Percentiles rank a stretch among this genome's conserved stretches.
phyloP scores from a whole-genome alignment of 2,888 invertebrate species.

The Thecocarcelia acutangulata region DNA sequence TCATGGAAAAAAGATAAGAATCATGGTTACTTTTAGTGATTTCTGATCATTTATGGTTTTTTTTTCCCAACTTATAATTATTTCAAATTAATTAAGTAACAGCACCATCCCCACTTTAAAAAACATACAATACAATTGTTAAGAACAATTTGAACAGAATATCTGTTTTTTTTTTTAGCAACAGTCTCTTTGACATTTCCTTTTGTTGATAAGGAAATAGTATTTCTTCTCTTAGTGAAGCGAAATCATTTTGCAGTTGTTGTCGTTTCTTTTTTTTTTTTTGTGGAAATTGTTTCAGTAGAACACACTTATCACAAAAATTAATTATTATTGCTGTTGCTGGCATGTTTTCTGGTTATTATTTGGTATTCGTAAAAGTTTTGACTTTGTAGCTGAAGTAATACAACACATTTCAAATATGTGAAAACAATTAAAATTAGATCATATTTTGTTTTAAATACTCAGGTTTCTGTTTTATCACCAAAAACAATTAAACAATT shows the following conservation, averaged over 20 bases:
- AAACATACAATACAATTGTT: slow-evolving; percentile 4
- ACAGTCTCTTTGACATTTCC: slow-evolving; percentile 68
- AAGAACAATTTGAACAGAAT: slow-evolving; percentile 13
- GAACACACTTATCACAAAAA: slow-evolving; percentile 50
- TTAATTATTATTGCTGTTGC: slow-evolving; percentile 7
- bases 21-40: slow-evolving; percentile 10
- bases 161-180: slow-evolving; percentile 15
- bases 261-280: slow-evolving; percentile 22
- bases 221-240: slow-evolving; percentile 44
- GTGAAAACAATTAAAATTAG: neutral
- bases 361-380: neutral
- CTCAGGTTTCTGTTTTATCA: no score
- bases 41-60: slow-evolving; percentile 8
- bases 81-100: slow-evolving; percentile 7
- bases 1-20: slow-evolving; percentile 25
- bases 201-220: slow-evolving; percentile 65
- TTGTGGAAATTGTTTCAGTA: slow-evolving; percentile 53
- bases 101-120: slow-evolving; percentile 13
- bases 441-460: neutral
- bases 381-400: slow-evolving; percentile 12
- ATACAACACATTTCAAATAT: neutral
- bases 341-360: neutral
- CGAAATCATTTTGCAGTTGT: slow-evolving; percentile 13
- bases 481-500: no score
- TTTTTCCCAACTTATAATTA: slow-evolving; percentile 7